phyloP scores from a whole-genome alignment of 2,113 vertebrate species.

The Phalacrocorax pelagicus region DNA sequence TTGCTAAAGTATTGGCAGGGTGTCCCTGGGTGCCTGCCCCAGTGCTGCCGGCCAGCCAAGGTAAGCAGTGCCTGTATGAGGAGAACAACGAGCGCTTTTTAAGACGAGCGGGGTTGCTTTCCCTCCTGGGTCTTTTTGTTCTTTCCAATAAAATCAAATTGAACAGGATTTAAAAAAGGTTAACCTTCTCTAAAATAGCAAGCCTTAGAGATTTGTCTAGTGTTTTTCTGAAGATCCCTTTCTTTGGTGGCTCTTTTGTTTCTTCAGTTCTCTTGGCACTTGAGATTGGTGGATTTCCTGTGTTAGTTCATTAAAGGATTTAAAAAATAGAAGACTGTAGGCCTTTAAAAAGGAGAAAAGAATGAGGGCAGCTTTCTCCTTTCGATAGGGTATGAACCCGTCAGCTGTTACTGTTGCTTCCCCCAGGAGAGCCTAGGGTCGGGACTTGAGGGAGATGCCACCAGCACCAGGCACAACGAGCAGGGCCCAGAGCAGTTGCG shows the following conservation, averaged over 20 bases:
- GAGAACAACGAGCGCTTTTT: not conserved
- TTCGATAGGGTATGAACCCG: not conserved
- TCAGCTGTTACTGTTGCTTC: not conserved
- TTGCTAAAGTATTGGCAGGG: not conserved
- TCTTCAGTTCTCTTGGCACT: not conserved
- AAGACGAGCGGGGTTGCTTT: not conserved
- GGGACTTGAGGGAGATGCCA: not conserved
- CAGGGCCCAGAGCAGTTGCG: not conserved
- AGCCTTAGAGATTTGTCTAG: not conserved
- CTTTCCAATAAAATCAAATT: slow-evolving; percentile 32
- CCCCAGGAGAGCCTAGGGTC: not conserved
- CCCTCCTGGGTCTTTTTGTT: not conserved
- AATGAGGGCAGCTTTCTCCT: not conserved
- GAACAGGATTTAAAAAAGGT: not conserved
- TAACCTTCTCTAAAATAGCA: not conserved
- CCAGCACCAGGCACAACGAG: not conserved
- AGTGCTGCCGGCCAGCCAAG: not conserved
- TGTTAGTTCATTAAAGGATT: not conserved
- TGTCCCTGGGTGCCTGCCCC: not conserved
- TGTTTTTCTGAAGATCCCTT: not conserved
- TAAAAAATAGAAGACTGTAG: not conserved
- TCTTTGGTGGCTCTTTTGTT: not conserved
- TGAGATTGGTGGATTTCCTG: not conserved
- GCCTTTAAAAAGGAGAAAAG: not conserved
- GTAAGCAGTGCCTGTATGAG: not conserved